Conservation (phyloP, 2,888 invertebrate genomes). For the Epsilonema sp. region DNA sequence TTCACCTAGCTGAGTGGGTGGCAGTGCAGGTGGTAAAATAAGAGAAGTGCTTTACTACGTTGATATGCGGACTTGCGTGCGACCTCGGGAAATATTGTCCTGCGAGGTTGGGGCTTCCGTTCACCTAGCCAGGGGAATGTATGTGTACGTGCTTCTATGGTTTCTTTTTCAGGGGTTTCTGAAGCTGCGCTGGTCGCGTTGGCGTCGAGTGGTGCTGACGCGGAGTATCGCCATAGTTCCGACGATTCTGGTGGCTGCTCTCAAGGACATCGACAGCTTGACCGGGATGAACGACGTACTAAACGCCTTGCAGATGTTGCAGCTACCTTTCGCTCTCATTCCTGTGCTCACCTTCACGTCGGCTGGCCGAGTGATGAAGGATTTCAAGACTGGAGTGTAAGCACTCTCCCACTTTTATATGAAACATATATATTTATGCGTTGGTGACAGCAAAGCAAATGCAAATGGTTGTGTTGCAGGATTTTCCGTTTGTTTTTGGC, state of each 20-base stretch:
- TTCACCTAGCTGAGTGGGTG: no score
- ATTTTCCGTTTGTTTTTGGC: slow-evolving; percentile 48
- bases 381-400: slow-evolving; percentile 58
- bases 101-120: no score
- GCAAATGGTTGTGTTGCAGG: slow-evolving; percentile 42
- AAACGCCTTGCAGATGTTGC: slow-evolving; percentile 66
- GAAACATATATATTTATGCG: no score
- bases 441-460: no score
- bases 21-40: no score
- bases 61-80: no score
- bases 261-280: slow-evolving; percentile 20
- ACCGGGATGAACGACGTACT: slow-evolving; percentile 54
- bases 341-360: slow-evolving; percentile 70
- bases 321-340: slow-evolving; percentile 64
- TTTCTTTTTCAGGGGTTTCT: slow-evolving; percentile 49
- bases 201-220: slow-evolving; percentile 65
- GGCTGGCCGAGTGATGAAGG: slow-evolving; percentile 54
- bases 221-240: slow-evolving; percentile 57
- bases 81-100: no score
- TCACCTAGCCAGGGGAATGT: no score
- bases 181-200: slow-evolving; percentile 60
- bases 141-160: no score
- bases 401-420: slow-evolving; percentile 25
- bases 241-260: slow-evolving; percentile 32
- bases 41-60: no score